Conservation (phyloP, 2,888 invertebrate species). For the Empis stercorea region DNA sequence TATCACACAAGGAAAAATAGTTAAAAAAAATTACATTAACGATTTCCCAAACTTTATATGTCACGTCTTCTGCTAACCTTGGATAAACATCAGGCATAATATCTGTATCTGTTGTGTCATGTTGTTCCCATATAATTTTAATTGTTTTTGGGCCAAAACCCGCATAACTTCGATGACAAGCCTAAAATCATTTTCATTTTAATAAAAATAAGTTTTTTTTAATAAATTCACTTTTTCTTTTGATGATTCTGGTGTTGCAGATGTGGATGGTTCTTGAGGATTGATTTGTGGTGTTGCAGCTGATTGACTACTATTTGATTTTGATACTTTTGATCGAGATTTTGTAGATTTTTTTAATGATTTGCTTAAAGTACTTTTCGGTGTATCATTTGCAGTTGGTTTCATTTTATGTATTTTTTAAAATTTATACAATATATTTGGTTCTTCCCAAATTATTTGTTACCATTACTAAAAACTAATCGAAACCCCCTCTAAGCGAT, state of each 20-base stretch:
- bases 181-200: not conserved
- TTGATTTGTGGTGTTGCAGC: conserved; percentile 6
- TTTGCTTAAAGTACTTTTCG: conserved; percentile 23
- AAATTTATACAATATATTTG: no score
- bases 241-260: conserved; percentile 6
- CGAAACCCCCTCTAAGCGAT: no score
- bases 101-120: conserved; percentile 32
- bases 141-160: conserved; percentile 30
- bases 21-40: conserved; percentile 30
- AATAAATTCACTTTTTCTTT: not conserved
- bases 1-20: no score
- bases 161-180: conserved; percentile 24
- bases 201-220: no score
- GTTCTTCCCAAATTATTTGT: no score
- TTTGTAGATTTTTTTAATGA: conserved; percentile 29
- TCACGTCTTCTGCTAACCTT: conserved; percentile 32
- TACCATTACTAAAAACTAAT: no score
- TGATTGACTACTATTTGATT: conserved; percentile 14
- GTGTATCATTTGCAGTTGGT: not conserved
- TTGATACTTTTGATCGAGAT: conserved; percentile 26
- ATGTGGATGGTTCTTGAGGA: conserved; percentile 16
- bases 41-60: conserved; percentile 35
- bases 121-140: conserved; percentile 36
- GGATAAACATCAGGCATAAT: conserved; percentile 29
- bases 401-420: conserved; percentile 1